Percentiles rank a stretch among this genome's conserved stretches.
phyloP scores from a whole-genome alignment of 1,140 invertebrate species.

The Leptoteleia sp. region DNA sequence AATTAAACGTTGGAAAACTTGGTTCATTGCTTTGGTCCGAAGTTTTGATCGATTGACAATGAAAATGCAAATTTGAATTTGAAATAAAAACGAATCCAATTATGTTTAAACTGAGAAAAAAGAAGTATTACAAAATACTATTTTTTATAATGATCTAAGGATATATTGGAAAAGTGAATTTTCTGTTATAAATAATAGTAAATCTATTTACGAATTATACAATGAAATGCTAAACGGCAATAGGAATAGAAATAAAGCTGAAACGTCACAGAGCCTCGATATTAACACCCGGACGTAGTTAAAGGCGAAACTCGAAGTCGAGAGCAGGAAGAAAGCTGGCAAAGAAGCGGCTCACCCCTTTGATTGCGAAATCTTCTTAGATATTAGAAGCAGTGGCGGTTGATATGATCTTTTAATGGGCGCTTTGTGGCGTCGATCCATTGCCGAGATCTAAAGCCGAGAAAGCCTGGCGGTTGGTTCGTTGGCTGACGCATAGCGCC shows the following conservation, averaged over 20 bases:
- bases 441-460: conserved; percentile 77
- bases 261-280: conserved; percentile 17
- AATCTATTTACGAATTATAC: too few relatives aligned
- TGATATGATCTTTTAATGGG: conserved; percentile 82
- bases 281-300: conserved; percentile 40
- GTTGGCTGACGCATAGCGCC: conserved; percentile 61
- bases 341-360: conserved; percentile 59
- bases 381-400: conserved; percentile 73
- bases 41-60: too few relatives aligned
- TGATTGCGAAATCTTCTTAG: conserved; percentile 68
- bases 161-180: too few relatives aligned
- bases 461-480: conserved; percentile 70
- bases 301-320: conserved; percentile 41
- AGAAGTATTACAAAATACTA: too few relatives aligned
- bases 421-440: conserved; percentile 80
- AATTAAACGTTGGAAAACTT: too few relatives aligned
- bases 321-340: conserved; percentile 33
- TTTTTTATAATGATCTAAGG: too few relatives aligned
- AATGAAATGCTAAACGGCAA: conserved; percentile 1
- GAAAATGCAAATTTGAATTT: too few relatives aligned
- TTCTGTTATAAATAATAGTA: too few relatives aligned
- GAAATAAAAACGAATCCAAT: too few relatives aligned
- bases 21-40: too few relatives aligned
- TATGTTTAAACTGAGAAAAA: too few relatives aligned
- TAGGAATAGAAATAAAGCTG: conserved; percentile 21